Evolutionary conservation across 2,113 vertebrate genomes (phyloP).

Genomic region (Symphodus melops): DNA sequence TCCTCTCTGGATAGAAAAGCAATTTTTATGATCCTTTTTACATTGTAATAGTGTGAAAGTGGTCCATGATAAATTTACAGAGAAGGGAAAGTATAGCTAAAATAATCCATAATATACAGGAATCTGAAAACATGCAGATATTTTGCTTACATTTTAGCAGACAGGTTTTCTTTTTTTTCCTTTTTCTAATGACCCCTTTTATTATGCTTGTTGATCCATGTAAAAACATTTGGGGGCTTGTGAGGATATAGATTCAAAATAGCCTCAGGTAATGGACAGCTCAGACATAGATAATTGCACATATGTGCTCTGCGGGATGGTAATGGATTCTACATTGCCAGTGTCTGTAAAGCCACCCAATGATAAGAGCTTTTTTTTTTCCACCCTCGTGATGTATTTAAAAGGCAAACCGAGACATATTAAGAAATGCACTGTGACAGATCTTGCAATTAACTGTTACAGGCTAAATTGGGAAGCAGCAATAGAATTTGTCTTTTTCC

Average conservation of each 20-base stretch:
- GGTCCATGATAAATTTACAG: neutral
- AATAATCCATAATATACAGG: neutral
- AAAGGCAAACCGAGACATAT: constrained; percentile 18
- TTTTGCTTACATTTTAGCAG: constrained; percentile 16
- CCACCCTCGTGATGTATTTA: constrained; percentile 33
- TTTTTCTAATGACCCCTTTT: constrained; percentile 12
- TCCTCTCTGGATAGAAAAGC: neutral
- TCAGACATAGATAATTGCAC: constrained; percentile 53
- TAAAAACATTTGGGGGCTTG: constrained; percentile 28
- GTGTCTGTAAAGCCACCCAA: neutral
- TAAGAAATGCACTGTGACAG: neutral
- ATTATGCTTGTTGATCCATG: neutral
- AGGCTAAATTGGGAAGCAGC: neutral
- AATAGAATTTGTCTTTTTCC: neutral
- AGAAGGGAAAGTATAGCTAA: constrained; percentile 1
- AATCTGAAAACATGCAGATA: neutral
- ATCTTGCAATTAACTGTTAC: constrained; percentile 2
- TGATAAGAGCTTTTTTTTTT: constrained; percentile 14
- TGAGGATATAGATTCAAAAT: constrained; percentile 23
- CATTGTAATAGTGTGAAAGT: neutral
- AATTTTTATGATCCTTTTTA: neutral
- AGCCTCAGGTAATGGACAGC: constrained; percentile 47
- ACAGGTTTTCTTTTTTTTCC: neutral
- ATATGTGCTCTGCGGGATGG: constrained; percentile 23
- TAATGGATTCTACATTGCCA: constrained; percentile 57